Conservation (phyloP, 2,888 invertebrate genomes). For the Patella caerulea region DNA sequence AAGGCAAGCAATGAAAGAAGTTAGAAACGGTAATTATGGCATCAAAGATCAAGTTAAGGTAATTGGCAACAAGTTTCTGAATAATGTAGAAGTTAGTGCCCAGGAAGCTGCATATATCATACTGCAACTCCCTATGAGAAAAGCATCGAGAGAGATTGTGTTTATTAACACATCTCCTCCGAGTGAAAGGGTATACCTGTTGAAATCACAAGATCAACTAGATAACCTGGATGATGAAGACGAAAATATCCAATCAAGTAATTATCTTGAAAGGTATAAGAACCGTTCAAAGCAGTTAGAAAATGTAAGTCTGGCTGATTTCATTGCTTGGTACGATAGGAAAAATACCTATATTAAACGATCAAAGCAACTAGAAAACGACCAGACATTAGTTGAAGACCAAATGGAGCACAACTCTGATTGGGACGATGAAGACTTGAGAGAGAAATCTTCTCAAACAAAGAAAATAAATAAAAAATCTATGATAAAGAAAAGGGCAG, state of each 20-base stretch:
- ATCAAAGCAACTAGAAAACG: neutral
- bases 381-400: too few relatives aligned
- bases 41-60: constrained; percentile 33
- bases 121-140: constrained; percentile 46
- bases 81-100: constrained; percentile 46
- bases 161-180: constrained; percentile 43
- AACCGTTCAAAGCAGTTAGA: constrained; percentile 31
- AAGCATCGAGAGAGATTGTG: constrained; percentile 32
- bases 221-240: too few relatives aligned
- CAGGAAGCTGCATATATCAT: constrained; percentile 53
- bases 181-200: too few relatives aligned
- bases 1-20: constrained; percentile 38
- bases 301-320: constrained; percentile 35
- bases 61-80: too few relatives aligned
- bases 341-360: neutral
- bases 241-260: constrained; percentile 35
- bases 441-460: constrained; percentile 29
- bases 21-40: constrained; percentile 17
- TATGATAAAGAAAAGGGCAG: constrained; percentile 15
- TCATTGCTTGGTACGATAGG: constrained; percentile 30
- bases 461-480: constrained; percentile 14
- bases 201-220: too few relatives aligned
- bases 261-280: constrained; percentile 38
- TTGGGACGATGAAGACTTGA: constrained; percentile 19
- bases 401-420: neutral